A percentile compares a stretch with the other conserved stretches of the same genome.
Conservation (phyloP, 2,797 vertebrate genomes). For the Coreius guichenoti region DNA sequence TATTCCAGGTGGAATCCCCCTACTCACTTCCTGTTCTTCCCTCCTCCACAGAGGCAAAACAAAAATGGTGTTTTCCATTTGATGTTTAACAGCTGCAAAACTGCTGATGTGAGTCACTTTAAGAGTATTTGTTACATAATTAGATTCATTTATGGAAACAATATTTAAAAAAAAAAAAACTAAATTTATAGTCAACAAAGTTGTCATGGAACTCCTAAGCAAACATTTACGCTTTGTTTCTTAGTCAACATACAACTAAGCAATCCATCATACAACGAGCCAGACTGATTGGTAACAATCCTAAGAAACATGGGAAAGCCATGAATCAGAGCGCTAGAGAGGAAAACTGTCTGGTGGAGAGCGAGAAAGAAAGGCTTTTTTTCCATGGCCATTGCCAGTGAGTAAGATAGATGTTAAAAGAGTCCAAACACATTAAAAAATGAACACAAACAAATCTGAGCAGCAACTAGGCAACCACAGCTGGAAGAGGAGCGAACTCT, state of each 20-base stretch:
- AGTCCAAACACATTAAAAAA: constrained; percentile 66
- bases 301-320: constrained; percentile 45
- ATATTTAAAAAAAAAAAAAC: neutral
- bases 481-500: constrained; percentile 61
- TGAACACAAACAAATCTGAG: constrained; percentile 69
- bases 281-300: constrained; percentile 12
- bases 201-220: constrained; percentile 39
- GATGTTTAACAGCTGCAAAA: constrained; percentile 49
- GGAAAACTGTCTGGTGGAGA: constrained; percentile 38
- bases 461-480: constrained; percentile 70
- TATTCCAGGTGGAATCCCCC: constrained; percentile 47
- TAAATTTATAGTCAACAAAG: constrained; percentile 20
- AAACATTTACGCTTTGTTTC: constrained; percentile 37
- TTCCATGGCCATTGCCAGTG: constrained; percentile 34
- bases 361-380: constrained; percentile 39
- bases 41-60: constrained; percentile 45
- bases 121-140: constrained; percentile 61
- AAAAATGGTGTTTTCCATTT: constrained; percentile 44
- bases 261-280: neutral
- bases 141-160: constrained; percentile 59
- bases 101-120: constrained; percentile 51
- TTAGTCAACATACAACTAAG: neutral
- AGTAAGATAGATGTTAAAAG: constrained; percentile 43
- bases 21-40: constrained; percentile 52
- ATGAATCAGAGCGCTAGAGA: constrained; percentile 11